These are phyloP conservation scores for Lycophotia porphyrea DNA, from an alignment of 2,888 invertebrate species.

Conservation along the genomic window DNA sequence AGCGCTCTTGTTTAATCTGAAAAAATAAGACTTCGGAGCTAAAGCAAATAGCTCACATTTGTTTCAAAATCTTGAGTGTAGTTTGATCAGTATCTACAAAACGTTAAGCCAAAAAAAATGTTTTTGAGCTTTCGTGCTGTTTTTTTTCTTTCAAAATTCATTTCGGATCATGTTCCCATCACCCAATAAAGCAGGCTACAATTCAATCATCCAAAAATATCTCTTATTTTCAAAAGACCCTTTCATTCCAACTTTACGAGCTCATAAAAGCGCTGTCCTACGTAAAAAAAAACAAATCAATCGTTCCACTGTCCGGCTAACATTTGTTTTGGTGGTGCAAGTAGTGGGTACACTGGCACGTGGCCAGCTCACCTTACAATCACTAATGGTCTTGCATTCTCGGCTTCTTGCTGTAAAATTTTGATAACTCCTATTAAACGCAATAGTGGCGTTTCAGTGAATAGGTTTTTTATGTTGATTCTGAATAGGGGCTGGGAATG, in stretches of 20 bases:
- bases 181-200: background rate
- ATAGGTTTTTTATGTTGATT: constrained; percentile 53
- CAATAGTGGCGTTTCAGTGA: constrained; percentile 28
- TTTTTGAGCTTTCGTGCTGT: background rate
- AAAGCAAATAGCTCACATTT: background rate
- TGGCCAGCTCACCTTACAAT: constrained; percentile 51
- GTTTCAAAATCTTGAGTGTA: background rate
- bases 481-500: constrained; percentile 9
- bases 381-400: constrained; percentile 42
- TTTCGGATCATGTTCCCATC: background rate
- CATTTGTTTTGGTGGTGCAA: constrained; percentile 52
- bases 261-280: constrained; percentile 36
- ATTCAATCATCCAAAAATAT: constrained; percentile 15
- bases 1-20: background rate
- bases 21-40: background rate
- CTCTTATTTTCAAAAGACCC: constrained; percentile 27
- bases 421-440: constrained; percentile 46
- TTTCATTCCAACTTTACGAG: constrained; percentile 26
- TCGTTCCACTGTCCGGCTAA: constrained; percentile 47
- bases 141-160: background rate
- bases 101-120: background rate
- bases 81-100: background rate
- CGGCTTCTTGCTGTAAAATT: constrained; percentile 34
- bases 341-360: constrained; percentile 44
- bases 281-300: constrained; percentile 60